Percentiles rank a stretch among this genome's conserved stretches.
Evolutionary conservation across 2,797 vertebrate genomes (phyloP).

Genomic region (Phalanger gymnotis): DNA sequence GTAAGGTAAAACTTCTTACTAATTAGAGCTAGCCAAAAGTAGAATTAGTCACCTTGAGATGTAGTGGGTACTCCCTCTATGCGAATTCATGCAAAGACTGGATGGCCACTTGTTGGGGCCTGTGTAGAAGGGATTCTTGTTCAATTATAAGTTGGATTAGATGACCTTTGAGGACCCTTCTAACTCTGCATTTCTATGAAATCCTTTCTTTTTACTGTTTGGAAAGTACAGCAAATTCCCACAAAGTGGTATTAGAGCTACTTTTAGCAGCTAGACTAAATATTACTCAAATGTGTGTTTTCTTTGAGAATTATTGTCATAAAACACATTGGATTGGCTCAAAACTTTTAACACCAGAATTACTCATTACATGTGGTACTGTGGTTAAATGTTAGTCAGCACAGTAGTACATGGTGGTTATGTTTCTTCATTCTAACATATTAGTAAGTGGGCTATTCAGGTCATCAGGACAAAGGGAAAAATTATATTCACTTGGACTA

Average conservation of each 20-base stretch:
- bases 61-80: neutral
- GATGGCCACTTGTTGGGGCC: neutral
- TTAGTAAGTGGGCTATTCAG: conserved; percentile 44
- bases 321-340: conserved; percentile 37
- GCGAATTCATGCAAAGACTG: neutral
- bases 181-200: conserved; percentile 9
- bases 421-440: conserved; percentile 22
- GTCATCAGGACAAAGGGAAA: neutral
- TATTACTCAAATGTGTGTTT: conserved; percentile 52
- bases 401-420: neutral
- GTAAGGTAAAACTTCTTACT: neutral
- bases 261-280: conserved; percentile 59
- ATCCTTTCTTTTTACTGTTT: conserved; percentile 31
- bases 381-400: neutral
- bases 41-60: neutral
- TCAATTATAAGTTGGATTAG: neutral
- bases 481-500: conserved; percentile 5
- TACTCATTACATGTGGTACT: conserved; percentile 16
- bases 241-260: conserved; percentile 50
- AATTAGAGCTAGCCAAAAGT: neutral
- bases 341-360: conserved; percentile 15
- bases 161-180: neutral
- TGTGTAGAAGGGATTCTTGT: neutral
- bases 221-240: conserved; percentile 18
- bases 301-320: conserved; percentile 48